phyloP scores from a whole-genome alignment of 1,140 invertebrate genomes.

The Ips typographus region DNA sequence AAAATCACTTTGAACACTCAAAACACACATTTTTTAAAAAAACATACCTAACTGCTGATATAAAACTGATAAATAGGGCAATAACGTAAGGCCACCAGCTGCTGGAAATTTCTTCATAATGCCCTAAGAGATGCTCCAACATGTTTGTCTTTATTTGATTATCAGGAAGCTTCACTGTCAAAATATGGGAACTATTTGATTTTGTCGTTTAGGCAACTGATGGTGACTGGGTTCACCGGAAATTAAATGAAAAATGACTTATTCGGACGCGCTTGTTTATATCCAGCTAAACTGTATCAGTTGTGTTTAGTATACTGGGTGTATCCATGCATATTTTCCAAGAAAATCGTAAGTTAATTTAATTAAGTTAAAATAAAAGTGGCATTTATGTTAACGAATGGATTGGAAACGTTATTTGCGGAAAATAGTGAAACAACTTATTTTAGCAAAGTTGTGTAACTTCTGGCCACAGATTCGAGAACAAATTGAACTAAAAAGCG shows the following conservation, averaged over 20 bases:
- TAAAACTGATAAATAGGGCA: constrained; percentile 41
- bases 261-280: neutral
- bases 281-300: no score
- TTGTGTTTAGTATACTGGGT: no score
- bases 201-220: neutral
- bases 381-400: no score
- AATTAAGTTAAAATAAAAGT: no score
- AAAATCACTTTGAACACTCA: neutral
- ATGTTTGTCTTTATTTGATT: constrained; percentile 3
- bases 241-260: neutral
- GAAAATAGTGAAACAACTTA: no score
- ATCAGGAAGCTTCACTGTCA: neutral
- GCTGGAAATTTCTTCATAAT: constrained; percentile 32
- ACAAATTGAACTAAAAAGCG: no score
- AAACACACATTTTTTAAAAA: neutral
- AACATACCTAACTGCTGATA: constrained; percentile 43
- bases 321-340: no score
- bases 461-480: no score
- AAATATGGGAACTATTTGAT: neutral
- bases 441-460: no score
- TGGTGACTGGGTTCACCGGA: neutral
- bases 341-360: no score
- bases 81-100: constrained; percentile 44
- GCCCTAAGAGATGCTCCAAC: constrained; percentile 18
- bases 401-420: no score